phyloP scores from a whole-genome alignment of 2,113 vertebrate genomes.

The Anser cygnoides region DNA sequence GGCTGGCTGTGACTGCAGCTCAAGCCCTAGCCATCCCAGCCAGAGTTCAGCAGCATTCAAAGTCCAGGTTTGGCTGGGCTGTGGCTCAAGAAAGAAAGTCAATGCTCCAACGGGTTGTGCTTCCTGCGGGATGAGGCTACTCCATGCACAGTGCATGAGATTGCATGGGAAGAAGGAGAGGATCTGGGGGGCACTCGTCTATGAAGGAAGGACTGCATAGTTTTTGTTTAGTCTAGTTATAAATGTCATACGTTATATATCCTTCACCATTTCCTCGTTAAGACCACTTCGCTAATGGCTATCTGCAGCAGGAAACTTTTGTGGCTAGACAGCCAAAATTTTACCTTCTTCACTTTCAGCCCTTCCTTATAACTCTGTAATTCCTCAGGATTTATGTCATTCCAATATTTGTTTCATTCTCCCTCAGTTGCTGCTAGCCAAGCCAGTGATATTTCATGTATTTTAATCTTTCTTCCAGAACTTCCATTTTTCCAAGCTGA shows the following conservation, averaged over 20 bases:
- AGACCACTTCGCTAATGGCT: background rate
- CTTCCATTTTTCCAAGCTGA: conserved; percentile 64
- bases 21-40: background rate
- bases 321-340: conserved; percentile 59
- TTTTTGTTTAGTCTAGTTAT: conserved; percentile 59
- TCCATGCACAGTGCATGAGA: background rate
- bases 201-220: conserved; percentile 4
- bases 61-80: background rate
- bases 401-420: conserved; percentile 64
- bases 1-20: background rate
- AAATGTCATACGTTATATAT: conserved; percentile 37
- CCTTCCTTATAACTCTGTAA: conserved; percentile 46
- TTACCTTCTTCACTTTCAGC: conserved; percentile 65
- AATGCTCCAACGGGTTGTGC: background rate
- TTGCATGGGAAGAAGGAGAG: background rate
- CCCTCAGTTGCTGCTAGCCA: conserved; percentile 42
- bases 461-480: conserved; percentile 70
- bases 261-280: conserved; percentile 54
- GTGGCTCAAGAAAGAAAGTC: background rate
- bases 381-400: conserved; percentile 69
- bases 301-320: conserved; percentile 59
- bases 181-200: background rate
- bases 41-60: background rate
- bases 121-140: background rate
- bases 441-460: conserved; percentile 67